A percentile compares a stretch with the other conserved stretches of the same genome.
Conservation (phyloP, 2,797 vertebrate species). For the Ammospiza maritima region DNA sequence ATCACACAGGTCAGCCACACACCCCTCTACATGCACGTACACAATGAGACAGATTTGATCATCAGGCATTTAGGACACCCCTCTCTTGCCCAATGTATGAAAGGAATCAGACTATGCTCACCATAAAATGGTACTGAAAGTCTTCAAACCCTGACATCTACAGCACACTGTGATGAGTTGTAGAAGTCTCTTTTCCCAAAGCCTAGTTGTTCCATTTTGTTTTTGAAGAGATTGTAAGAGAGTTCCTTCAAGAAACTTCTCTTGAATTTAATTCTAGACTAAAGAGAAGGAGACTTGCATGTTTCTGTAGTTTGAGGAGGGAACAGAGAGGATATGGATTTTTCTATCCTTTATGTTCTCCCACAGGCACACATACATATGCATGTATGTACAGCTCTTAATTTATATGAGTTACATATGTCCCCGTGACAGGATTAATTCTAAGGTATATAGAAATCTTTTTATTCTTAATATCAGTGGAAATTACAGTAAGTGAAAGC, state of each 20-base stretch:
- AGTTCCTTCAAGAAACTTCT: not conserved
- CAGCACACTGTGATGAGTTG: fast-evolving
- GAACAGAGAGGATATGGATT: not conserved
- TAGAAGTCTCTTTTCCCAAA: not conserved
- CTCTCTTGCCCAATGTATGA: not conserved
- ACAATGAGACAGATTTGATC: not conserved
- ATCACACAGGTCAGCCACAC: not conserved
- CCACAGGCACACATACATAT: not conserved
- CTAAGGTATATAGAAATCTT: not conserved
- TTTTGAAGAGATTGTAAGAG: not conserved
- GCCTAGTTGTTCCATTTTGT: not conserved
- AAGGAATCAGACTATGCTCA: not conserved
- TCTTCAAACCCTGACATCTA: not conserved
- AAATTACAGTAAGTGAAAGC: not conserved
- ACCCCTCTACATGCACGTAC: fast-evolving
- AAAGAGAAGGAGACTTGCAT: not conserved
- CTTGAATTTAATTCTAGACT: not conserved
- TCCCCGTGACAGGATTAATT: not conserved
- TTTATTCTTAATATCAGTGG: not conserved
- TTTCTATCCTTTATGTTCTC: not conserved
- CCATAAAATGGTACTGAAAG: not conserved
- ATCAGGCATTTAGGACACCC: not conserved
- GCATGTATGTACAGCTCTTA: not conserved
- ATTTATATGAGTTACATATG: not conserved
- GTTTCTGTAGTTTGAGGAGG: not conserved